Conservation (phyloP, 2,888 invertebrate genomes). For the Alcis repandata region DNA sequence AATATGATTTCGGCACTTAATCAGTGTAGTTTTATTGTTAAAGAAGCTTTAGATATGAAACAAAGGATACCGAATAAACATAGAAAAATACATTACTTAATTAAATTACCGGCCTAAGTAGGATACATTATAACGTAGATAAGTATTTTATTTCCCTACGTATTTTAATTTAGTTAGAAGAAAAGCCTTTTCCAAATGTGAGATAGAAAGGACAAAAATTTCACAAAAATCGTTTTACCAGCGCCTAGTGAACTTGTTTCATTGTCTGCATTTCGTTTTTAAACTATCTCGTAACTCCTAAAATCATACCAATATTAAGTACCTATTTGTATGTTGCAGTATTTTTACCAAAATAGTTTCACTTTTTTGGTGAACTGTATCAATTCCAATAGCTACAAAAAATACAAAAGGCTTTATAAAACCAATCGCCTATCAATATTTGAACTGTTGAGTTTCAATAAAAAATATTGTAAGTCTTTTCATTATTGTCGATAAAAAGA, state of each 20-base stretch:
- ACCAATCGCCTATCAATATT: slow-evolving; percentile 23
- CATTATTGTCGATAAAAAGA: slow-evolving; percentile 34
- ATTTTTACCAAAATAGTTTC: neutral
- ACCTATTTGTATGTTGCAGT: neutral
- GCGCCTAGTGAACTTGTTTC: neutral
- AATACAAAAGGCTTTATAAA: slow-evolving; percentile 14
- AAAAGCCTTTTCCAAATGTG: too few species aligned
- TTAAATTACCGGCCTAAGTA: too few species aligned
- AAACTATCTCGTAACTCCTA: slow-evolving; percentile 1
- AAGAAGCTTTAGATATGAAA: too few species aligned
- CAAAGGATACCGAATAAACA: too few species aligned
- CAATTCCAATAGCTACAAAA: slow-evolving; percentile 8
- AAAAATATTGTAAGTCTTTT: slow-evolving; percentile 6
- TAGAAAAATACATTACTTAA: too few species aligned
- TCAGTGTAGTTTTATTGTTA: too few species aligned
- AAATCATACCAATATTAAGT: slow-evolving; percentile 2
- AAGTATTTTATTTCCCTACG: too few species aligned
- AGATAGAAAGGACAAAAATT: too few species aligned
- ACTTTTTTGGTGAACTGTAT: neutral
- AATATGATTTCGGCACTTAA: too few species aligned
- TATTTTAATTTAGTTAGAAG: too few species aligned
- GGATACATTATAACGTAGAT: too few species aligned
- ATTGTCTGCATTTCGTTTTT: slow-evolving; percentile 1
- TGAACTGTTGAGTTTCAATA: neutral
- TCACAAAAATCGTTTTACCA: too few species aligned